Percentiles rank a stretch among this genome's conserved stretches.
phyloP scores from a whole-genome alignment of 2,113 vertebrate species.

The Upupa epops region DNA sequence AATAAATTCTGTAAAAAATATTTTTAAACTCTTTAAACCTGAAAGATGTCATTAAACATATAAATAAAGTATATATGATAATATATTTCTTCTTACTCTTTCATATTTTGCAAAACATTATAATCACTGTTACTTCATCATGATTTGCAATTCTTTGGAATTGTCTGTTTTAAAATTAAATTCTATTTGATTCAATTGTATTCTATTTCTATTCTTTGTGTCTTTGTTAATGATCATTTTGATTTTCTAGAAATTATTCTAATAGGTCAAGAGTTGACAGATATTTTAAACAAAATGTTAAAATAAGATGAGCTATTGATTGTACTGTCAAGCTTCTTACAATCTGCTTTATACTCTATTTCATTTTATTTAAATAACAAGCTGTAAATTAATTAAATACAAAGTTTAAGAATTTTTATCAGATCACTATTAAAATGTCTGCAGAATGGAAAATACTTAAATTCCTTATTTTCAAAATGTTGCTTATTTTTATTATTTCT shows the following conservation, averaged over 20 bases:
- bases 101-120: background rate
- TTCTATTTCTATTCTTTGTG: background rate
- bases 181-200: background rate
- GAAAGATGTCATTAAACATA: background rate
- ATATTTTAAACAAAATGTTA: background rate
- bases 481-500: background rate
- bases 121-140: background rate
- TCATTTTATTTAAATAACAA: background rate
- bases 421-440: background rate
- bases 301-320: background rate
- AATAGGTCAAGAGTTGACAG: background rate
- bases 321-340: background rate
- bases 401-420: background rate
- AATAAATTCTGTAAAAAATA: background rate
- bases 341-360: background rate
- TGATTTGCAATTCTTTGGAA: background rate
- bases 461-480: background rate
- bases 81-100: background rate
- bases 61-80: background rate
- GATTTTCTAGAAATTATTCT: background rate
- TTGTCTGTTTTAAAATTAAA: background rate
- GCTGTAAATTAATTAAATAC: no score
- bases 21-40: no score
- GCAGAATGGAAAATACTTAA: background rate
- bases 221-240: background rate